Evolutionary conservation across 2,888 invertebrate genomes (phyloP), one percentile per base, ranked within the genome.

Genomic region (Polyploca ridens): DNA sequence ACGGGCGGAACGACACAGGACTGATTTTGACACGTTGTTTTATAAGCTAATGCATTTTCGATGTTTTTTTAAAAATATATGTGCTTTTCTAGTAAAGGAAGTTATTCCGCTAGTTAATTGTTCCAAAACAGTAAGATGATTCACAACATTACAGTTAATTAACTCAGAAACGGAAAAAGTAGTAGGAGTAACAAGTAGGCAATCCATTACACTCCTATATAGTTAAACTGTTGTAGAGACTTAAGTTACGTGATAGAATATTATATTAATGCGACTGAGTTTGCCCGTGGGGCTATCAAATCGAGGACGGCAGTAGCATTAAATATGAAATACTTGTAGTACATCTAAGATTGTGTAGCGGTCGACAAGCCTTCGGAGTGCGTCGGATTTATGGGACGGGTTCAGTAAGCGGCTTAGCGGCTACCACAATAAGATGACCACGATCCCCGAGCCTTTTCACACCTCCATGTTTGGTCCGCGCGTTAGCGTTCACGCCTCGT

Each of bases 401-500:
- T 82, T 78, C 77, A 79, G 87, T 89, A 89, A 90, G 90, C 89
- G 87, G 93, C 92, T 92, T 90, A 92, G 83, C 81, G 75, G 81
- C 85, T 83, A 85, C 83, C 79, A 84, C 88, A 92, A 90, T 88
- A 90, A 89, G 87, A 88, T 78, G 79, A 79, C 84, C 84, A 84
- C 85, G 82, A 81, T 78, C 76, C 78, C 75, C 78, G 79, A 54
- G 79, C 88, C 92, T 93, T 94, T 94, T 94, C 93, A 94, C 94
- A 94, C 94, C 92, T 94, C 85, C 81, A 82, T 93, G 89, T 94
- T 94, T 93, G 93, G 82, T 77, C 77, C 79, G 78, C 77, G 82
- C 76, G 88, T 93, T 94, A 93, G 89, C 87, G 82, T 93, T 91
- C 88, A 93, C 94, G 90, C 93, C 92, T 91, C 80, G 78, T 87